Conservation (phyloP, 2,113 vertebrate species). For the Rhinopomastus cyanomelas region DNA sequence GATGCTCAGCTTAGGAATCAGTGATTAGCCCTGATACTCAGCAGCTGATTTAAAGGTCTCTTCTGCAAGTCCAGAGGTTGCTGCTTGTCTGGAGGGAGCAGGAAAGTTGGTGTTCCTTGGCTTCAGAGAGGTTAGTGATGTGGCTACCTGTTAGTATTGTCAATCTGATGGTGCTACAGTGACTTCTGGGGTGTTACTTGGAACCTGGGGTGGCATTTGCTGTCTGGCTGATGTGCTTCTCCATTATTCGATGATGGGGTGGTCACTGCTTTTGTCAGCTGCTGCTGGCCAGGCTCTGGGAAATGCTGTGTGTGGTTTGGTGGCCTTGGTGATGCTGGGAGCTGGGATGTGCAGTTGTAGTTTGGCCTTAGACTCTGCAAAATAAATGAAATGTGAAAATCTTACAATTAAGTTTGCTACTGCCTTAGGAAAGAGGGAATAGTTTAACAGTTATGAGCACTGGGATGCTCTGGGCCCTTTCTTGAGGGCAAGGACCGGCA, state of each 20-base stretch:
- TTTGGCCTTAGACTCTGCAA: background rate
- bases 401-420: fast-evolving
- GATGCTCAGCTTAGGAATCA: background rate
- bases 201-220: fast-evolving
- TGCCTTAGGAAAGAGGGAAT: fast-evolving
- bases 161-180: fast-evolving
- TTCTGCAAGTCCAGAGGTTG: fast-evolving
- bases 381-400: fast-evolving
- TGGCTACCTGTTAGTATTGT: fast-evolving
- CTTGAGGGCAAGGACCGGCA: fast-evolving
- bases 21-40: background rate
- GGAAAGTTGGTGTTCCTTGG: fast-evolving
- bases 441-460: fast-evolving
- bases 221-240: fast-evolving
- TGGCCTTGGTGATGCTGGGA: fast-evolving
- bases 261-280: fast-evolving
- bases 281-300: background rate
- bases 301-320: fast-evolving
- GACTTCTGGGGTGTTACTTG: fast-evolving
- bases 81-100: fast-evolving
- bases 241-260: background rate
- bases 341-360: fast-evolving
- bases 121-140: background rate
- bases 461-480: background rate
- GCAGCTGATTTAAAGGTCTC: background rate